phyloP scores from a whole-genome alignment of 2,113 vertebrate genomes.

The Abramis brama region DNA sequence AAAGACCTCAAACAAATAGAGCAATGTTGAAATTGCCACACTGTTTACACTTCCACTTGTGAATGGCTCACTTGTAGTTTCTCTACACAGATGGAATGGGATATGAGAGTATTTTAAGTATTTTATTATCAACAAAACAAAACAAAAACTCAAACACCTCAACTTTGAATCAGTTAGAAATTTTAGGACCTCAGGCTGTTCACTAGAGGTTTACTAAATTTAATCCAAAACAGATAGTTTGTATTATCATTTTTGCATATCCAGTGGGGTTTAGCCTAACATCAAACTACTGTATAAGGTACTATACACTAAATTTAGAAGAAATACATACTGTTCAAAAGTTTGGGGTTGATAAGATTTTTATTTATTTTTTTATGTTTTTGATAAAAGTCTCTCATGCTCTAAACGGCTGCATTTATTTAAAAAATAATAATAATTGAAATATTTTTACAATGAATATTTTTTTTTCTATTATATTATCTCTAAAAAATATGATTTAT shows the following conservation, averaged over 20 bases:
- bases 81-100: not conserved
- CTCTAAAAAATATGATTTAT: not conserved
- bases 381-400: not conserved
- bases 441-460: not conserved
- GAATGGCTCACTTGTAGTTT: not conserved
- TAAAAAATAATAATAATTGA: not conserved
- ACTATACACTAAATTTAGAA: not conserved
- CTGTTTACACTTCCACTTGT: not conserved
- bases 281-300: too few species aligned
- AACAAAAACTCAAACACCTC: not conserved
- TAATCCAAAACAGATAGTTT: not conserved
- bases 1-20: not conserved
- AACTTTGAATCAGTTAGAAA: not conserved
- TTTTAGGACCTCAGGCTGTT: not conserved
- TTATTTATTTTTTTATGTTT: too few species aligned
- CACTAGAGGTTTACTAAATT: not conserved
- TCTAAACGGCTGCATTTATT: not conserved
- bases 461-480: not conserved
- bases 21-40: not conserved
- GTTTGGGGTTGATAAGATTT: not conserved
- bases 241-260: not conserved
- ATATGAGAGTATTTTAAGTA: not conserved
- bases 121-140: not conserved
- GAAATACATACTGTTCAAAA: not conserved
- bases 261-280: not conserved